These are phyloP conservation scores for Oegoconia quadripuncta DNA, from an alignment of 2,888 invertebrate genomes.

Conservation along the genomic window DNA sequence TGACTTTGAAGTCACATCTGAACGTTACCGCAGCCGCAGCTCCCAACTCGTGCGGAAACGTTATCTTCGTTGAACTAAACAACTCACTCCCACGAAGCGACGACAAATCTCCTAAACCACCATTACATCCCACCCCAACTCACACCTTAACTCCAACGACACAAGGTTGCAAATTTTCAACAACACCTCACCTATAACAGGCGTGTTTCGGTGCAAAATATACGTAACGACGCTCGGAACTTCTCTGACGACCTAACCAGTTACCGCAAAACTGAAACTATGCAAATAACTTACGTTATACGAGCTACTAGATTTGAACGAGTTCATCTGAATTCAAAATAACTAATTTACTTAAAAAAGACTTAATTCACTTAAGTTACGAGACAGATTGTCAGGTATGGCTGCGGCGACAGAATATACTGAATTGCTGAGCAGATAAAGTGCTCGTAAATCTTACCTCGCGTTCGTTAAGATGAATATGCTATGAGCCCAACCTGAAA, in stretches of 20 bases:
- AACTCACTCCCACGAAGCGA: constrained; percentile 51
- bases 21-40: constrained; percentile 44
- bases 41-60: constrained; percentile 55
- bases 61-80: constrained; percentile 68
- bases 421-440: constrained; percentile 65
- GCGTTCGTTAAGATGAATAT: constrained; percentile 64
- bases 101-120: constrained; percentile 24
- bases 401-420: constrained; percentile 62
- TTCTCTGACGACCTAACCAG: constrained; percentile 56
- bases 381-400: constrained; percentile 69
- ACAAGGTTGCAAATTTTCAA: constrained; percentile 27
- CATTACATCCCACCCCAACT: constrained; percentile 17
- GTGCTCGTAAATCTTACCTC: constrained; percentile 67
- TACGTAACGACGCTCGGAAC: background rate
- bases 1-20: constrained; percentile 37
- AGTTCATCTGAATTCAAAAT: background rate
- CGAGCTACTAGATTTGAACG: constrained; percentile 17
- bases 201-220: constrained; percentile 46
- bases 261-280: constrained; percentile 64
- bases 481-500: no score
- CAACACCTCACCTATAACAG: constrained; percentile 32
- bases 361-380: constrained; percentile 62
- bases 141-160: constrained; percentile 20
- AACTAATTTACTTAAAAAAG: constrained; percentile 8
- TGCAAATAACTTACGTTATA: constrained; percentile 46